Evolutionary conservation across 2,113 vertebrate species (phyloP).

Genomic region (Euleptes europaea): DNA sequence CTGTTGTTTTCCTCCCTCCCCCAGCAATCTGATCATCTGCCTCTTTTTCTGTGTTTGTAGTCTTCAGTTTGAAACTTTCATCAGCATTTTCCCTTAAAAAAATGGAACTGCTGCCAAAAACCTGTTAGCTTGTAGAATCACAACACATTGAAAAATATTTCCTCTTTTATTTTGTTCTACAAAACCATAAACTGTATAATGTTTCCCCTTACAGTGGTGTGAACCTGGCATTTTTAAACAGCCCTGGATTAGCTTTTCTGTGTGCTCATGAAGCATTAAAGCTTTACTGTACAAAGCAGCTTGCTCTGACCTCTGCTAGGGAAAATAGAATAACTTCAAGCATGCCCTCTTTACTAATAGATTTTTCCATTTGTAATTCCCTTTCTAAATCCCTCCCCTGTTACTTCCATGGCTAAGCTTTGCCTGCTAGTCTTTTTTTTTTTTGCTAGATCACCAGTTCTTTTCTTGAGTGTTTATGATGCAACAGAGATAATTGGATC

Average conservation of each 20-base stretch:
- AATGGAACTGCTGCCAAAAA: slow-evolving; percentile 42
- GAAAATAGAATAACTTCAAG: slow-evolving; percentile 62
- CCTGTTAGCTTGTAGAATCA: slow-evolving; percentile 28
- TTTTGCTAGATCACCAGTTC: slow-evolving; percentile 39
- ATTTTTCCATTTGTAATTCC: slow-evolving; percentile 50
- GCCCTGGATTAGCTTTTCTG: slow-evolving; percentile 71
- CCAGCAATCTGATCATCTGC: background rate
- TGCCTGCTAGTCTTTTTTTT: slow-evolving; percentile 9
- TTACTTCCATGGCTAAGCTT: slow-evolving; percentile 32
- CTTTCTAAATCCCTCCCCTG: slow-evolving; percentile 28
- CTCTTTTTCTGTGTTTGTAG: slow-evolving; percentile 5
- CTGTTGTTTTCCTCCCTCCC: background rate
- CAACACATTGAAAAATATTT: slow-evolving; percentile 53
- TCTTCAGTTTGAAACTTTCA: slow-evolving; percentile 46
- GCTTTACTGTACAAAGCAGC: slow-evolving; percentile 63
- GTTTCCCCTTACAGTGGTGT: slow-evolving; percentile 51
- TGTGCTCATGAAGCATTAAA: slow-evolving; percentile 71
- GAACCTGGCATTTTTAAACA: slow-evolving; percentile 72
- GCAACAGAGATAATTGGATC: slow-evolving; percentile 7
- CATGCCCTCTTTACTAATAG: slow-evolving; percentile 52
- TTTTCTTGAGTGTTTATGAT: slow-evolving; percentile 21
- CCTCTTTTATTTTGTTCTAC: slow-evolving; percentile 41
- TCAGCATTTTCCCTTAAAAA: slow-evolving; percentile 55
- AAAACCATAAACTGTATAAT: slow-evolving; percentile 51
- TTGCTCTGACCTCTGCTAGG: slow-evolving; percentile 60